phyloP scores from a whole-genome alignment of 2,113 vertebrate genomes.

The Scalopus aquaticus region DNA sequence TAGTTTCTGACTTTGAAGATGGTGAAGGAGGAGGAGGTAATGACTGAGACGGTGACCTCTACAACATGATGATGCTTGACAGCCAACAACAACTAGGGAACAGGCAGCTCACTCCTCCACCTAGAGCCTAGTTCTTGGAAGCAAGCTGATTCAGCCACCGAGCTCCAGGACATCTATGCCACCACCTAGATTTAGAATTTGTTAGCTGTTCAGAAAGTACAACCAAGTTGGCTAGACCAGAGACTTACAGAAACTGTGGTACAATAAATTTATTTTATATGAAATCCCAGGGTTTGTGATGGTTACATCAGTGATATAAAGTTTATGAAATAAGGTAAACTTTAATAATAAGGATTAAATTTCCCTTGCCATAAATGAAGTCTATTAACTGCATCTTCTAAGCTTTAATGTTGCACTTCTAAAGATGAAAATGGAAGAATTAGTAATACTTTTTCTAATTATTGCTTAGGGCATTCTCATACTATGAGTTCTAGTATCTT shows the following conservation, averaged over 20 bases:
- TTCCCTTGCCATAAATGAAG: not conserved
- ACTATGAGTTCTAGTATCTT: not conserved
- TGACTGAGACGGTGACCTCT: not conserved
- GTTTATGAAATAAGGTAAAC: not conserved
- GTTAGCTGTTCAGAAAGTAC: not conserved
- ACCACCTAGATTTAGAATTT: not conserved
- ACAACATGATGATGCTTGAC: not conserved
- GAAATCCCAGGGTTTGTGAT: not conserved
- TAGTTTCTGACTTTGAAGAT: not conserved
- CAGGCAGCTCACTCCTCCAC: no score
- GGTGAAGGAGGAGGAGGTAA: no score
- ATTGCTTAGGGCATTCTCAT: not conserved
- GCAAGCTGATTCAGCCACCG: not conserved
- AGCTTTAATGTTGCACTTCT: not conserved
- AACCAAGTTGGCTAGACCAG: not conserved
- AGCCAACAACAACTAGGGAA: not conserved
- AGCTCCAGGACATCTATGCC: fast-evolving
- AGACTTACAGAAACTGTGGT: not conserved
- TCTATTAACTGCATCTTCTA: not conserved
- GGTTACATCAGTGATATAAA: not conserved
- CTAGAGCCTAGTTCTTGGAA: no score
- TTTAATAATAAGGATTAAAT: not conserved
- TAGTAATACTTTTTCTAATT: not conserved
- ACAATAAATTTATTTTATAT: not conserved
- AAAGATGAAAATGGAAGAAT: not conserved